Base-by-base conservation (phyloP, 2,888 invertebrate genomes). In the Priocnemis perturbator region DNA sequence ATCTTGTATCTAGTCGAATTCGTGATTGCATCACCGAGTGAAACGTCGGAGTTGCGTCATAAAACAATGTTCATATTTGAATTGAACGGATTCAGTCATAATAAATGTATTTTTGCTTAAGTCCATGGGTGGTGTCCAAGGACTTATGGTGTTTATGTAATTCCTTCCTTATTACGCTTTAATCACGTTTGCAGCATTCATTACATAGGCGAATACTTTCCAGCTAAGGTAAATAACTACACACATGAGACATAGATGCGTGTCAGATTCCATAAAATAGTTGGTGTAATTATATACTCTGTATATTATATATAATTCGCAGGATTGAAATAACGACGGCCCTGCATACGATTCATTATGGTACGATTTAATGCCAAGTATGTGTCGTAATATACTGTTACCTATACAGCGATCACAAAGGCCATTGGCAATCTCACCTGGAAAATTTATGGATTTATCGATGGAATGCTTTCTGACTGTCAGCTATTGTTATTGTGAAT, bases 131-230 rank as follows among this genome's bases (percentile, higher is more conserved):
- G 9, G 5, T 0, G 64, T 23, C 0, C 26, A 68, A 19, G 60
- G 61, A 7, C 1, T 63, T 7, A 23, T 26, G 3, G 21, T 69
- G 23, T 0, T 77, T 11, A 30, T 79, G 7, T 76, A 73, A 53
- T 73, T 50, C 23, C n/a, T n/a, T n/a, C n/a, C n/a, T n/a, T n/a
- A n/a, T n/a, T 73, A 17, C 2, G 71, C 20, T 77, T 71, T 48
- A n/a, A 76, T 73, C 5, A 0, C 53, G 3, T 64, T 60, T 14
- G 65, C n/a, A n/a, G n/a, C n/a, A n/a, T n/a, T n/a, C 79, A 77
- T 45, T 79, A 65, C 17, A 69, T 69, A 11, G 77, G 79, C 30
- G 77, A 78, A 60, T 78, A 79, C 53, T 61, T 78, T 26, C 64
- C 45, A 7, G 62, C 23, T 3, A 77, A 77, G 79, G 77, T 77